Conservation (phyloP, 35 echinoderm and acorn worm genomes). For the Lytechinus pictus region DNA sequence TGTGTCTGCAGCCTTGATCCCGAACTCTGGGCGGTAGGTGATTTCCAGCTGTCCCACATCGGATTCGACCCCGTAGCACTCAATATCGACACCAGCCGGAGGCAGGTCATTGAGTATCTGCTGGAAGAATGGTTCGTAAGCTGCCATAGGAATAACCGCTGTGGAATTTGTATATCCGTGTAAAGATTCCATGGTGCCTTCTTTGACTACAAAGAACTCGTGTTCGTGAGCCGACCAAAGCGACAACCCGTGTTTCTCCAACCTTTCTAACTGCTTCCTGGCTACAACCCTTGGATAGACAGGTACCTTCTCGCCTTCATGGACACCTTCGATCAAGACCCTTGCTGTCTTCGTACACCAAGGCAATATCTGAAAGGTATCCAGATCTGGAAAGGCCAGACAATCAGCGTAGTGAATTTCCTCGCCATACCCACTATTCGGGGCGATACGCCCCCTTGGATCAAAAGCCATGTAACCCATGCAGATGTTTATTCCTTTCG, state of each 20-base stretch:
- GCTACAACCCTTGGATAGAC: conserved; percentile 51
- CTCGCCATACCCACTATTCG: neutral
- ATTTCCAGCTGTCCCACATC: conserved; percentile 70
- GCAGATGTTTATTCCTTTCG: neutral
- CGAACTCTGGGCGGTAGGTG: neutral
- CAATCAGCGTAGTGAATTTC: too few species aligned
- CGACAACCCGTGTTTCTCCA: conserved; percentile 24
- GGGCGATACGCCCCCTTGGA: neutral
- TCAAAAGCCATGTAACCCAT: conserved; percentile 21
- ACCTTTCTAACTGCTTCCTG: conserved; percentile 34
- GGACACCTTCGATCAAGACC: conserved; percentile 33
- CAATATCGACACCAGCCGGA: conserved; percentile 62
- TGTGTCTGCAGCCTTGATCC: conserved; percentile 22
- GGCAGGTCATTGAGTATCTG: neutral
- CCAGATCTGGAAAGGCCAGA: too few species aligned
- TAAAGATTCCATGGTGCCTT: conserved; percentile 47
- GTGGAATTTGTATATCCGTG: neutral
- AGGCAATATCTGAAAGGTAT: too few species aligned
- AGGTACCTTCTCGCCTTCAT: neutral
- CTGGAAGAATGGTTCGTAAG: conserved; percentile 24
- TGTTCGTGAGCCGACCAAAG: conserved; percentile 42
- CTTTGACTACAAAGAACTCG: conserved; percentile 70
- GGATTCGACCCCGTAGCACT: conserved; percentile 58
- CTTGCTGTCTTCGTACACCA: conserved; percentile 53
- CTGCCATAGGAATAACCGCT: neutral